Percentiles rank a stretch among this genome's conserved stretches.
Evolutionary conservation across 2,113 vertebrate genomes (phyloP).

Genomic region (Myiozetetes cayanensis): DNA sequence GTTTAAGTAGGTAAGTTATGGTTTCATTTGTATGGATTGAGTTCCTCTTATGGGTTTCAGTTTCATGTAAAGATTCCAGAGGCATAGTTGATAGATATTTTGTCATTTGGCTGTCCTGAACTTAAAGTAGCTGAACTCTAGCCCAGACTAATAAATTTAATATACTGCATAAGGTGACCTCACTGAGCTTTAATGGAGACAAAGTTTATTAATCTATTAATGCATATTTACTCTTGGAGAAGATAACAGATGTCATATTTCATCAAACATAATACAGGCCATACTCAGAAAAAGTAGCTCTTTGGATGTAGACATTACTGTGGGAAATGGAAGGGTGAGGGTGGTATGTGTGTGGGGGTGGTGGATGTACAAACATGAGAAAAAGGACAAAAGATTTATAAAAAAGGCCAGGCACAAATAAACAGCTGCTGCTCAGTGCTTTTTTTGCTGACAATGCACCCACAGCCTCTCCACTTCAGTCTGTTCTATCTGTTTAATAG

Average conservation of each 20-base stretch:
- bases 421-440: background rate
- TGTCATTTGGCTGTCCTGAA: background rate
- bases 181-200: background rate
- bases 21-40: background rate
- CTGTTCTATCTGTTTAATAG: background rate
- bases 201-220: slow-evolving; percentile 9
- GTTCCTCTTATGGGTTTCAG: background rate
- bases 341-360: background rate
- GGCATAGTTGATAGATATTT: background rate
- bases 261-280: background rate
- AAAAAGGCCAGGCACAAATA: background rate
- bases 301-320: background rate
- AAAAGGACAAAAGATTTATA: background rate
- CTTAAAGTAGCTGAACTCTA: background rate
- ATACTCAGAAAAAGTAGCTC: background rate
- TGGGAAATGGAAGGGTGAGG: background rate
- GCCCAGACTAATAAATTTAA: background rate
- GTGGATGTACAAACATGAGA: background rate
- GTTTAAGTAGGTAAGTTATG: background rate
- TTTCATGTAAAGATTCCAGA: background rate
- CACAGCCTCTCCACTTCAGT: background rate
- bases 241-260: slow-evolving; percentile 21
- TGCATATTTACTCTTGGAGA: background rate
- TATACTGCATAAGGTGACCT: background rate
- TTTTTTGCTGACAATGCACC: background rate